Evolutionary conservation across 1,140 invertebrate genomes (phyloP).

Genomic region (Nylanderia fulva): DNA sequence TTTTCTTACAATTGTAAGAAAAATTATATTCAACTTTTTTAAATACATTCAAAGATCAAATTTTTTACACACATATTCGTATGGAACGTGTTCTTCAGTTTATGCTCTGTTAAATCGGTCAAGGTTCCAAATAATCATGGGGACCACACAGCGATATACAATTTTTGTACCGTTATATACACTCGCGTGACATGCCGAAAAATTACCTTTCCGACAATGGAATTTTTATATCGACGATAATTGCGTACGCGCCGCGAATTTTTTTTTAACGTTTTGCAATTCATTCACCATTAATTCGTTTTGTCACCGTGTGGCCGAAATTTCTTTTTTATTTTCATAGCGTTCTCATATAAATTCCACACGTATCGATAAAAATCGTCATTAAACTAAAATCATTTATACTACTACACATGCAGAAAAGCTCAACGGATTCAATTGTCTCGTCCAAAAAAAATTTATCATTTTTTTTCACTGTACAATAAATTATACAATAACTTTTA

Average conservation of each 20-base stretch:
- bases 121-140: background rate
- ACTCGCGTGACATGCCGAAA: background rate
- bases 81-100: background rate
- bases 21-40: too few relatives aligned
- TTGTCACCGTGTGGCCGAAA: background rate
- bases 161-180: background rate
- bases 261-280: constrained; percentile 29
- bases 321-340: constrained; percentile 44
- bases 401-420: background rate
- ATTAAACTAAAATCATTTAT: constrained; percentile 13
- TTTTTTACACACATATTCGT: background rate
- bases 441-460: background rate
- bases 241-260: background rate
- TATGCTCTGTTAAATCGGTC: background rate
- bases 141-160: background rate
- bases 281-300: constrained; percentile 54
- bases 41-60: too few relatives aligned
- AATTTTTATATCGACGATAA: constrained; percentile 64
- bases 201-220: constrained; percentile 46
- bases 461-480: constrained; percentile 12
- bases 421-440: background rate
- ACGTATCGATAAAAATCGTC: constrained; percentile 7
- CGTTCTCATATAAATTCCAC: constrained; percentile 34
- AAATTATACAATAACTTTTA: constrained; percentile 4
- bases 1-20: too few relatives aligned